A percentile compares a stretch with the other conserved stretches of the same genome.
phyloP scores from a whole-genome alignment of 2,113 vertebrate species.

The Cettia cetti region DNA sequence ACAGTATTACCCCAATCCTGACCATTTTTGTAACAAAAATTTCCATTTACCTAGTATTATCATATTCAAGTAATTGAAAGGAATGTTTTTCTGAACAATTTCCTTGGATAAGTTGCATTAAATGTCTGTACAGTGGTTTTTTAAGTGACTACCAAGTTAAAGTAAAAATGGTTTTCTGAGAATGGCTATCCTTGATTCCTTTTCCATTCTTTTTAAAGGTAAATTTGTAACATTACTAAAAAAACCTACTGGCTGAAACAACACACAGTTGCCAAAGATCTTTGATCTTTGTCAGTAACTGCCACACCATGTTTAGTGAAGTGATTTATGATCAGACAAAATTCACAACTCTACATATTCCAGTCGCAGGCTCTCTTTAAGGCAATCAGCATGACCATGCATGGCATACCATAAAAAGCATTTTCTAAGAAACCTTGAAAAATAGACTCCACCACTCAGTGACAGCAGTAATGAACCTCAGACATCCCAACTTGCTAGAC shows the following conservation, averaged over 20 bases:
- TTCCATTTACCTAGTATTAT: not conserved
- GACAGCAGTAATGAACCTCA: not conserved
- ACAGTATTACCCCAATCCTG: not conserved
- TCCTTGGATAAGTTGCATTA: not conserved
- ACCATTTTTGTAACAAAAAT: not conserved
- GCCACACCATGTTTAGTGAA: not conserved
- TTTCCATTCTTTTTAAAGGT: not conserved
- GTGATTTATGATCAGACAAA: conserved; percentile 13
- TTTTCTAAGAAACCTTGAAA: not conserved
- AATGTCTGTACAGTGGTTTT: not conserved
- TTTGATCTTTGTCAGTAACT: not conserved
- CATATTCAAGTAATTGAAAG: not conserved
- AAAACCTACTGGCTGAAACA: not conserved
- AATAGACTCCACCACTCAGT: not conserved
- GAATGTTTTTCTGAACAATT: not conserved
- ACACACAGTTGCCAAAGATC: not conserved
- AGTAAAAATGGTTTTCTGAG: not conserved
- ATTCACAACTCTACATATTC: not conserved
- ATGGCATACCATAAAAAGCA: not conserved
- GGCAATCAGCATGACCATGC: not conserved
- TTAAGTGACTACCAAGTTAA: not conserved
- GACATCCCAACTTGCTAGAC: not conserved
- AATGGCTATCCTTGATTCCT: not conserved
- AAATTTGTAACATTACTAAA: not conserved
- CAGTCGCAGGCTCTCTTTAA: not conserved